Conservation (phyloP, 2,113 vertebrate genomes). For the Notarius lentiginosus region DNA sequence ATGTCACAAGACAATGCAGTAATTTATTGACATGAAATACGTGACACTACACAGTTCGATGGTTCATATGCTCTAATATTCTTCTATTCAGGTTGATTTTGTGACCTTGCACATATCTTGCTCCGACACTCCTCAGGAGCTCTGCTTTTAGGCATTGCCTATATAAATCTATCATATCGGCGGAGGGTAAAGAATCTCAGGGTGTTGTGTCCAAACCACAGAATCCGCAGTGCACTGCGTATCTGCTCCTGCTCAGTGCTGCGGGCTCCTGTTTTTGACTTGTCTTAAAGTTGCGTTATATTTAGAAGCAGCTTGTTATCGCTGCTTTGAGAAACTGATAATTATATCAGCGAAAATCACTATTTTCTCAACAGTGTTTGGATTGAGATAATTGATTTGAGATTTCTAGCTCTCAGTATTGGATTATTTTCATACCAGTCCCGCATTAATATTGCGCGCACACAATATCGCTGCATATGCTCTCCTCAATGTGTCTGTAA, state of each 20-base stretch:
- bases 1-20: too few relatives aligned
- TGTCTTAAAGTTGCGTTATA: neutral
- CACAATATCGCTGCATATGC: constrained; percentile 25
- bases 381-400: neutral
- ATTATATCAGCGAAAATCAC: neutral
- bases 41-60: too few relatives aligned
- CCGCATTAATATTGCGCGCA: neutral
- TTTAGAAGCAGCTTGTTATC: neutral
- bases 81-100: too few relatives aligned
- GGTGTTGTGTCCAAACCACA: neutral
- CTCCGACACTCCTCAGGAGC: too few relatives aligned
- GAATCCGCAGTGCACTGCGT: neutral
- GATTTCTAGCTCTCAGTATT: neutral
- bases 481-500: constrained; percentile 42
- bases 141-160: too few relatives aligned
- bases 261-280: neutral
- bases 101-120: too few relatives aligned
- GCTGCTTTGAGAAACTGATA: neutral
- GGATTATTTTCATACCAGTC: neutral
- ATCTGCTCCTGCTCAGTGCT: neutral
- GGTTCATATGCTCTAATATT: too few relatives aligned
- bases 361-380: neutral
- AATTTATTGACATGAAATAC: too few relatives aligned
- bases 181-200: neutral
- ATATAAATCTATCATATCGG: too few relatives aligned